Conservation (phyloP, 2,888 invertebrate genomes). For the Dolichopus griseipennis region DNA sequence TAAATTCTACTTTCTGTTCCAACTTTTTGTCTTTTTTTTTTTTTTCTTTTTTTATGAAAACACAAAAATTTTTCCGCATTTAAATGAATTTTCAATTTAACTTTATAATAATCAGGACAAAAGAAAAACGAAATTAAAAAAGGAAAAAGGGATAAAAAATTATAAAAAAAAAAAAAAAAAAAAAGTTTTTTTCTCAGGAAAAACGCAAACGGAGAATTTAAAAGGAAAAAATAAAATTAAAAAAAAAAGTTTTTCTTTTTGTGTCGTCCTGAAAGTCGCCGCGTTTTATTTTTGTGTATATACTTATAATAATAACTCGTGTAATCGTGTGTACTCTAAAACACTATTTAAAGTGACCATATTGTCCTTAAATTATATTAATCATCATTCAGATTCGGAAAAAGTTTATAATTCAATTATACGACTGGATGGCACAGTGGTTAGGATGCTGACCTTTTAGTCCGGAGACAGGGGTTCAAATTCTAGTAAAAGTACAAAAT, state of each 20-base stretch:
- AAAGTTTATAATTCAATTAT: no score
- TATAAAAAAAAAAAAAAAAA: not conserved
- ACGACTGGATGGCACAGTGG: no score
- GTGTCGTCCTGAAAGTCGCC: not conserved
- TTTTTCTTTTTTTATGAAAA: not conserved
- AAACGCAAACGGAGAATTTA: not conserved
- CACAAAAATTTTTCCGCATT: slow-evolving; percentile 2
- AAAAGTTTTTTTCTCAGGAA: not conserved
- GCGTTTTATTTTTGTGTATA: not conserved
- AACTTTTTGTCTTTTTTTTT: not conserved
- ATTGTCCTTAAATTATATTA: no score
- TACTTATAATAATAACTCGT: no score
- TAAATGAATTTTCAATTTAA: slow-evolving; percentile 1
- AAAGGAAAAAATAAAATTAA: not conserved
- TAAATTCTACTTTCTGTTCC: not conserved
- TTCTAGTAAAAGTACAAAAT: no score
- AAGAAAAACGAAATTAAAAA: not conserved
- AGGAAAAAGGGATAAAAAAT: not conserved
- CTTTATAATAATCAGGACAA: slow-evolving; percentile 1
- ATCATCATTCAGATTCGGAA: no score
- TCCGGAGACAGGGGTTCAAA: no score
- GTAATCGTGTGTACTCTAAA: no score
- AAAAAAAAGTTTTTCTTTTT: not conserved
- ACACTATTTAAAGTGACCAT: no score
- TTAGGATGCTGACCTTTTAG: no score